Percentiles rank a stretch among this genome's conserved stretches.
Conservation (phyloP, 1,140 invertebrate species). For the Stratiolaelaps scimitus region DNA sequence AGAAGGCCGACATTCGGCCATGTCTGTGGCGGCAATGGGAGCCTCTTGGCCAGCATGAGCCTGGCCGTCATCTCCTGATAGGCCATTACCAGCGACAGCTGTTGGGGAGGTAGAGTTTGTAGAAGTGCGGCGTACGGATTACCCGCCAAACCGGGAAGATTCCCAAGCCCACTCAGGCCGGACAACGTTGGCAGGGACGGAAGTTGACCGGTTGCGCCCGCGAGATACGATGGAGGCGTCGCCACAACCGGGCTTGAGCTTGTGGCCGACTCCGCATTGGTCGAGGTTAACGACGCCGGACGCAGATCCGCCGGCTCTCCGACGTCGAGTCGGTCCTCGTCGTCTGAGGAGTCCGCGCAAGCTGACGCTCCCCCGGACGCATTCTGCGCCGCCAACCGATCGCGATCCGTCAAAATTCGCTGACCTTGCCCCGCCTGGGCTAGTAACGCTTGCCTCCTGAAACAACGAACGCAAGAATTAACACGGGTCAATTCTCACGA, state of each 20-base stretch:
- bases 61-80: conserved; percentile 26
- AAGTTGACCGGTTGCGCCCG: background rate
- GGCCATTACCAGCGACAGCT: conserved; percentile 23
- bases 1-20: conserved; percentile 21
- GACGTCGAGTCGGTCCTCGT: conserved; percentile 34
- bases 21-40: conserved; percentile 4
- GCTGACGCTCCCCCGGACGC: conserved; percentile 13
- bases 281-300: conserved; percentile 29
- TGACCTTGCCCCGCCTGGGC: conserved; percentile 20
- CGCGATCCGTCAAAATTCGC: conserved; percentile 22
- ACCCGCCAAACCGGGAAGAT: no score
- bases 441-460: conserved; percentile 13
- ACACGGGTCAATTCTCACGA: background rate
- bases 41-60: conserved; percentile 1
- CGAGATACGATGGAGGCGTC: conserved; percentile 19
- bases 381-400: conserved; percentile 26
- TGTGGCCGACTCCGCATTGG: conserved; percentile 26
- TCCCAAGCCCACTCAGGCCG: background rate
- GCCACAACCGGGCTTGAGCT: conserved; percentile 24
- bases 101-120: conserved; percentile 20
- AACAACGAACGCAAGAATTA: no score
- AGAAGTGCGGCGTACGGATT: conserved; percentile 24
- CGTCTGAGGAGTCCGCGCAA: conserved; percentile 25
- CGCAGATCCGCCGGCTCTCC: conserved; percentile 32
- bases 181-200: background rate